Evolutionary conservation across 2,797 vertebrate genomes (phyloP).

Genomic region (Mus minutoides): DNA sequence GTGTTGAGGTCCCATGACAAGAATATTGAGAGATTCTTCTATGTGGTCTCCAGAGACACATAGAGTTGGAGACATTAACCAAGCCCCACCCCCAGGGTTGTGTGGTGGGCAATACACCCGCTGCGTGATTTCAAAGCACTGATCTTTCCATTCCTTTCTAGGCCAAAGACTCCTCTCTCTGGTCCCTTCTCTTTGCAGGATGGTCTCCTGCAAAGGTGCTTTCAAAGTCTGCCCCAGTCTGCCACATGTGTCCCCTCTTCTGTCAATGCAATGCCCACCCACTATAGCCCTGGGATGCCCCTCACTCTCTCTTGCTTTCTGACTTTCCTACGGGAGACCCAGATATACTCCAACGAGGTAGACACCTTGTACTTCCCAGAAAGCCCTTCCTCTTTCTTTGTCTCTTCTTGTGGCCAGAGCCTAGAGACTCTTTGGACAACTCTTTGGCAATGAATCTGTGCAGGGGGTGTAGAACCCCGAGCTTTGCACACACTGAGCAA

Average conservation of each 20-base stretch:
- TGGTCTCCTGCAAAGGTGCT: not conserved
- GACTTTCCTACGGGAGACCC: not conserved
- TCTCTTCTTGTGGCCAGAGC: not conserved
- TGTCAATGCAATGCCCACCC: not conserved
- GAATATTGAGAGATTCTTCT: too few relatives aligned
- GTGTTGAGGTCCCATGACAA: rapidly evolving
- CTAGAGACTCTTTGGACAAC: too few relatives aligned
- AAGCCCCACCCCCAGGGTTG: not conserved
- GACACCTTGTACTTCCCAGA: not conserved
- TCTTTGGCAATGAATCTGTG: not conserved
- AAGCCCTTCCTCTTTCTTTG: not conserved
- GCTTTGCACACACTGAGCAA: not conserved
- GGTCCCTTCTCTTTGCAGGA: too few relatives aligned
- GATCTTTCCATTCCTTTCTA: not conserved
- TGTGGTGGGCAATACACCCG: too few relatives aligned
- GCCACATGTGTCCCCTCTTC: not conserved
- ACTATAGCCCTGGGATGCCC: not conserved
- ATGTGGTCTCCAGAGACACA: not conserved
- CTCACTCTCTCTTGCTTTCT: not conserved
- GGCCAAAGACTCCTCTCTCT: not conserved
- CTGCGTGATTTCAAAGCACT: not conserved
- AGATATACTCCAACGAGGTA: too few relatives aligned
- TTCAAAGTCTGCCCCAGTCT: not conserved
- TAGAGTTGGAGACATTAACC: rapidly evolving
- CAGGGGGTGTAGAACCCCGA: not conserved